These are phyloP conservation scores for Apotomis betuletana DNA, from an alignment of 2,888 invertebrate genomes.

Conservation along the genomic window DNA sequence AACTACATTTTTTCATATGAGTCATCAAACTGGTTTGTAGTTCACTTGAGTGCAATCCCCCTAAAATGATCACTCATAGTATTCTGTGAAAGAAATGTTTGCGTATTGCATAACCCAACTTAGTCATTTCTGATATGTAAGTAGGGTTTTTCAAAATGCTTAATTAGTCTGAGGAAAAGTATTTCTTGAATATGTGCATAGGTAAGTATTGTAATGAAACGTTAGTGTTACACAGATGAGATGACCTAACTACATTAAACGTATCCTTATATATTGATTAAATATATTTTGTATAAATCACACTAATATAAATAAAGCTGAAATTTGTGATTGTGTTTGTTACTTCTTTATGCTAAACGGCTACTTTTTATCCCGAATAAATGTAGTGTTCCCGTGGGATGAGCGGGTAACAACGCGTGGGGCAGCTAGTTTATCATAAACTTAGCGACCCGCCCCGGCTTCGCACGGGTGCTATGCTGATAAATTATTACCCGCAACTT, in stretches of 20 bases:
- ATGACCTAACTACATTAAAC: neutral
- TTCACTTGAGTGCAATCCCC: constrained; percentile 44
- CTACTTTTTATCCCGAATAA: no score
- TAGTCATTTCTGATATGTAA: constrained; percentile 14
- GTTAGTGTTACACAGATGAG: neutral
- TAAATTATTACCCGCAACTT: no score
- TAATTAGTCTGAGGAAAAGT: constrained; percentile 24
- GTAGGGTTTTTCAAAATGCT: constrained; percentile 20
- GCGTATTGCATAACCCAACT: constrained; percentile 25
- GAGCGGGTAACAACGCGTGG: no score
- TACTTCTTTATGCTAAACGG: no score
- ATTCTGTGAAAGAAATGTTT: constrained; percentile 30
- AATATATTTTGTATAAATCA: neutral
- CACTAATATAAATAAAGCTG: no score
- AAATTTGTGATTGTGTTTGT: no score
- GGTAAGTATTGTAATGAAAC: neutral
- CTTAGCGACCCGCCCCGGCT: no score
- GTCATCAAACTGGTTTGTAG: constrained; percentile 46
- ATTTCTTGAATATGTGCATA: neutral
- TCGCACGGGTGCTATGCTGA: no score
- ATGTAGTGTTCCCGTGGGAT: no score
- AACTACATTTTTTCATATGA: constrained; percentile 43
- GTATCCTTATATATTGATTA: no score
- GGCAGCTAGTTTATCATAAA: no score
- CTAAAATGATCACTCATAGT: constrained; percentile 23